These are phyloP conservation scores for Onychomys arenicola DNA, from an alignment of 2,797 vertebrate species.

Conservation along the genomic window DNA sequence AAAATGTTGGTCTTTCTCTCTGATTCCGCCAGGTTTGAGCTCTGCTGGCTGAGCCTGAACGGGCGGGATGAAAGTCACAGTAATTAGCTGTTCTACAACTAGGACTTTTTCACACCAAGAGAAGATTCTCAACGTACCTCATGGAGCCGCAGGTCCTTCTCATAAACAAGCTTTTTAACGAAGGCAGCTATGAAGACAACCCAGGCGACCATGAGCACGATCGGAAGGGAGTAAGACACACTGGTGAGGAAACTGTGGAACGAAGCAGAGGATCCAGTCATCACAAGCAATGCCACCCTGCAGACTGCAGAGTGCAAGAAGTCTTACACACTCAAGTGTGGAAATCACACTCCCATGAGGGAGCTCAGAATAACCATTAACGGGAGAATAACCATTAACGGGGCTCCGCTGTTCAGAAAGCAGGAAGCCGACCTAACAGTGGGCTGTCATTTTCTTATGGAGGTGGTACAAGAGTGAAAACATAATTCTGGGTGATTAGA, in stretches of 20 bases:
- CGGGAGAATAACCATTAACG: background rate
- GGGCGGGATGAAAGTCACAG: constrained; percentile 60
- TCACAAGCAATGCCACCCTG: background rate
- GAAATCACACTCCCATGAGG: background rate
- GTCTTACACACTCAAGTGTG: background rate
- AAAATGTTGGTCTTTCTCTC: constrained; percentile 40
- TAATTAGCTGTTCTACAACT: constrained; percentile 64
- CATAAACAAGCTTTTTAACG: constrained; percentile 97
- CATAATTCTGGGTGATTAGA: background rate
- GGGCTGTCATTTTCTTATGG: background rate
- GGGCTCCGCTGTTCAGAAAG: constrained; percentile 16
- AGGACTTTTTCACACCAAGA: constrained; percentile 74
- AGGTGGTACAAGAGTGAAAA: background rate
- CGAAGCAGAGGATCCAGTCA: constrained; percentile 69
- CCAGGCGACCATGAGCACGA: constrained; percentile 97
- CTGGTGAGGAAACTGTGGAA: constrained; percentile 95
- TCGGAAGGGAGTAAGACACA: constrained; percentile 95
- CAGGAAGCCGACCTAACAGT: background rate
- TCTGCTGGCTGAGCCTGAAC: constrained; percentile 67
- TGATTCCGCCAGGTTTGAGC: constrained; percentile 29
- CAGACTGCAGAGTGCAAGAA: background rate
- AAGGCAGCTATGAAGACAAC: constrained; percentile 97
- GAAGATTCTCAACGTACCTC: constrained; percentile 90
- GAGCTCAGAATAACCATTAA: constrained; percentile 22
- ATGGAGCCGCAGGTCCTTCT: constrained; percentile 97